Conservation (phyloP, 2,113 vertebrate genomes). For the Cyanoramphus novaezelandiae region DNA sequence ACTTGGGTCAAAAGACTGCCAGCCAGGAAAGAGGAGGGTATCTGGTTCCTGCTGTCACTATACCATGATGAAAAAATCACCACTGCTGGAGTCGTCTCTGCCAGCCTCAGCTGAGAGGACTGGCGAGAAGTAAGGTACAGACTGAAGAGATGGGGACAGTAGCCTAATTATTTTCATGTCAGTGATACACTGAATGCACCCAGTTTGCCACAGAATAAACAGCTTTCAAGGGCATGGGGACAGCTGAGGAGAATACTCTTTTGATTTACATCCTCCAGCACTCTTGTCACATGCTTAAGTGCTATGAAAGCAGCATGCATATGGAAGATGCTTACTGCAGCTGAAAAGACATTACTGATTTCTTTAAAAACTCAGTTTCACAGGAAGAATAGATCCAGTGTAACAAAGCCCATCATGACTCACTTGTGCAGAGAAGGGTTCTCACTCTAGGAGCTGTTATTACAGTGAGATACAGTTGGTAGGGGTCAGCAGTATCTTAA, state of each 20-base stretch:
- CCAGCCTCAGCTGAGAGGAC: conserved; percentile 41
- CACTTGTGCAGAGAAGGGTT: not conserved
- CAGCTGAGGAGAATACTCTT: conserved; percentile 29
- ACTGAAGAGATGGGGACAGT: not conserved
- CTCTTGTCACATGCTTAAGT: not conserved
- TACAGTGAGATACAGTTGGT: not conserved
- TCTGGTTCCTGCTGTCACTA: conserved; percentile 28
- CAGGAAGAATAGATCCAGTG: not conserved
- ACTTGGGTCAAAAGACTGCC: not conserved
- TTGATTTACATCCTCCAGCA: conserved; percentile 34
- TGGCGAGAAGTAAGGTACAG: not conserved
- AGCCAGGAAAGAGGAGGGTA: not conserved
- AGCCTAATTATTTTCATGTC: conserved; percentile 19
- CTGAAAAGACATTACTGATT: not conserved
- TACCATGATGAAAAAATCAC: not conserved
- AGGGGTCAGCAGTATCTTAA: not conserved
- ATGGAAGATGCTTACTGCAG: not conserved
- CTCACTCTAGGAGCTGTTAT: not conserved
- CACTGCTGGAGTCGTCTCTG: conserved; percentile 23
- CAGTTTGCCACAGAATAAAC: conserved; percentile 29
- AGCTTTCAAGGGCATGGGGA: conserved; percentile 24
- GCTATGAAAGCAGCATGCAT: not conserved
- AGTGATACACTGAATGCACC: not conserved
- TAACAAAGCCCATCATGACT: not conserved
- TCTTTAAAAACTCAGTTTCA: not conserved